These are phyloP conservation scores for Cydia strobilella DNA, from an alignment of 1,140 invertebrate genomes.

Conservation along the genomic window DNA sequence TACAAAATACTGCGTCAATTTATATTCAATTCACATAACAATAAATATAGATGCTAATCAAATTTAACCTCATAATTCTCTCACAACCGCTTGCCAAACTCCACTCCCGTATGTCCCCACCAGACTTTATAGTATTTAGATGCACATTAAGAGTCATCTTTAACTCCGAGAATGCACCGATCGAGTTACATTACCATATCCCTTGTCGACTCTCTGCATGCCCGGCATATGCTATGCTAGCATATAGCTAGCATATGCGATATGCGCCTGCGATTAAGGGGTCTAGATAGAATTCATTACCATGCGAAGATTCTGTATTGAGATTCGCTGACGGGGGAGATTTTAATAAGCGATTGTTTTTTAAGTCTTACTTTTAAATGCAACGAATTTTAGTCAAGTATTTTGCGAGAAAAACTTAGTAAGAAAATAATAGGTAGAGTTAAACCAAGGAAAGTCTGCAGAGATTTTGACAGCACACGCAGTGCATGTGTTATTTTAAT, in stretches of 20 bases:
- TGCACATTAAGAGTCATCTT: constrained; percentile 73
- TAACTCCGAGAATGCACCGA: constrained; percentile 62
- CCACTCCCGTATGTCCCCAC: constrained; percentile 42
- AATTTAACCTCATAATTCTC: background rate
- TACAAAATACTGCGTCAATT: no score
- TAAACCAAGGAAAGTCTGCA: no score
- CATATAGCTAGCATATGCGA: constrained; percentile 45
- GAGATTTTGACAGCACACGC: no score
- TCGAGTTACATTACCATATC: constrained; percentile 71
- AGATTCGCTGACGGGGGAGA: constrained; percentile 30
- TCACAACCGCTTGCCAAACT: constrained; percentile 2
- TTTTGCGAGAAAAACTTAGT: background rate
- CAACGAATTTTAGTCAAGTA: constrained; percentile 1
- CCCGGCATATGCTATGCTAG: constrained; percentile 46
- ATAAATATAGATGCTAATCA: no score
- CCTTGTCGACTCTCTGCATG: constrained; percentile 57
- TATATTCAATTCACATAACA: no score
- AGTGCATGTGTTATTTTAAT: no score
- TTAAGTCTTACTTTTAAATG: constrained; percentile 10
- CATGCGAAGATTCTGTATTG: constrained; percentile 45
- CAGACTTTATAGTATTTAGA: constrained; percentile 70
- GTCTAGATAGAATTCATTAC: constrained; percentile 65
- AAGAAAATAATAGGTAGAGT: no score
- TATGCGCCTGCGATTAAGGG: constrained; percentile 56
- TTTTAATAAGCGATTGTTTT: constrained; percentile 32